phyloP scores from a whole-genome alignment of 2,888 invertebrate genomes.

The Plebejus melissa region DNA sequence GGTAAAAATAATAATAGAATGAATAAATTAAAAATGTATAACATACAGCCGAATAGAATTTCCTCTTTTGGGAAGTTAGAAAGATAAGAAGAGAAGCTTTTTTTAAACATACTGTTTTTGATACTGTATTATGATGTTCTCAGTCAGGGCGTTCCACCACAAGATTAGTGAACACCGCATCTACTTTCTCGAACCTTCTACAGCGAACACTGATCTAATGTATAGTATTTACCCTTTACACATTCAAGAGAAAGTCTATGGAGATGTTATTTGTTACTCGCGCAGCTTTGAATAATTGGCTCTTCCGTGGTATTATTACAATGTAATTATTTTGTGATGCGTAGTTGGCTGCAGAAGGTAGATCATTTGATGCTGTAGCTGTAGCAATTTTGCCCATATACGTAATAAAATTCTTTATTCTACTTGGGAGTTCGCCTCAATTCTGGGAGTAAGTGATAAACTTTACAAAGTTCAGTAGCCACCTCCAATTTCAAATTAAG shows the following conservation, averaged over 20 bases:
- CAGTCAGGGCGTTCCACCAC: constrained; percentile 36
- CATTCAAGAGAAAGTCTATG: constrained; percentile 35
- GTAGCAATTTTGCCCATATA: background rate
- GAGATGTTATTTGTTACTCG: constrained; percentile 34
- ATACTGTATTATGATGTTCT: background rate
- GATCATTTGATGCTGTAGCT: background rate
- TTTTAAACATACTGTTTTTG: background rate
- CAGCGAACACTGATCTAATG: constrained; percentile 33
- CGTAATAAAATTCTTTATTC: too few species aligned
- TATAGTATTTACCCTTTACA: constrained; percentile 36
- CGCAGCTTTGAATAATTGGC: constrained; percentile 1
- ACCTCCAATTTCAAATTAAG: background rate
- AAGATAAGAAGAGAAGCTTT: background rate
- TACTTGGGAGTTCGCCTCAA: too few species aligned
- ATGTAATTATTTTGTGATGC: constrained; percentile 10
- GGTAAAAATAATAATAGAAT: too few species aligned
- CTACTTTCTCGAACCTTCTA: constrained; percentile 37
- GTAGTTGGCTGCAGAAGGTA: background rate
- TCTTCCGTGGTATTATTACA: background rate
- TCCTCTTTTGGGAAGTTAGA: background rate
- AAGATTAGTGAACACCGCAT: constrained; percentile 40
- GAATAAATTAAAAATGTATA: too few species aligned
- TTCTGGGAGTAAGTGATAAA: too few species aligned
- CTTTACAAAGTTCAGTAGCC: background rate
- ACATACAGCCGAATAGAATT: background rate